Evolutionary conservation across 2,113 vertebrate species (phyloP).

Genomic region (Ellobius talpinus): DNA sequence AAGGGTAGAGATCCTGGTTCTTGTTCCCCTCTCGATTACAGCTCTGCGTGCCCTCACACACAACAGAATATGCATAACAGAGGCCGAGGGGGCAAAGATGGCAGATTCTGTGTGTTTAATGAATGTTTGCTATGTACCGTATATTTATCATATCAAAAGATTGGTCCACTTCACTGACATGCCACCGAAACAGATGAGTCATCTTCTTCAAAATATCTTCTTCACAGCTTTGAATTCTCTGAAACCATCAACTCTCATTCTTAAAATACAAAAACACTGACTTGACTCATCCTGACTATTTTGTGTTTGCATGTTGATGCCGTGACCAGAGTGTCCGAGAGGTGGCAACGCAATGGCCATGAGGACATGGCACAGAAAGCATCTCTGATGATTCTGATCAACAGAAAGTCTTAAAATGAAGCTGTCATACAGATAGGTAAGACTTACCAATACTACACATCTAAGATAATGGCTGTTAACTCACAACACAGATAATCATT

Average conservation of each 20-base stretch:
- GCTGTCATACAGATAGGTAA: not conserved
- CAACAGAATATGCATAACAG: not conserved
- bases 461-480: conserved; percentile 62
- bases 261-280: not conserved
- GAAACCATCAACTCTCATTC: not conserved
- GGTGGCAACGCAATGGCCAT: not conserved
- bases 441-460: conserved; percentile 26
- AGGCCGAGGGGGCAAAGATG: not conserved
- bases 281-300: not conserved
- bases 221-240: not conserved
- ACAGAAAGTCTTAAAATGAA: not conserved
- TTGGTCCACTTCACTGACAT: not conserved
- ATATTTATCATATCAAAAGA: not conserved
- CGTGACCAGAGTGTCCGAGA: not conserved
- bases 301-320: not conserved
- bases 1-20: not conserved
- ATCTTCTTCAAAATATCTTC: not conserved
- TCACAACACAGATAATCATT: conserved; percentile 69
- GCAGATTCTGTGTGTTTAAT: not conserved
- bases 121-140: not conserved
- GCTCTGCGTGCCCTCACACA: not conserved
- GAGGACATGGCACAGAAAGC: not conserved
- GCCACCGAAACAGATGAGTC: not conserved
- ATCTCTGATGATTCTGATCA: not conserved
- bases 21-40: not conserved